These are phyloP conservation scores for Drosophila mimica DNA, from an alignment of 2,888 invertebrate genomes.

Conservation along the genomic window DNA sequence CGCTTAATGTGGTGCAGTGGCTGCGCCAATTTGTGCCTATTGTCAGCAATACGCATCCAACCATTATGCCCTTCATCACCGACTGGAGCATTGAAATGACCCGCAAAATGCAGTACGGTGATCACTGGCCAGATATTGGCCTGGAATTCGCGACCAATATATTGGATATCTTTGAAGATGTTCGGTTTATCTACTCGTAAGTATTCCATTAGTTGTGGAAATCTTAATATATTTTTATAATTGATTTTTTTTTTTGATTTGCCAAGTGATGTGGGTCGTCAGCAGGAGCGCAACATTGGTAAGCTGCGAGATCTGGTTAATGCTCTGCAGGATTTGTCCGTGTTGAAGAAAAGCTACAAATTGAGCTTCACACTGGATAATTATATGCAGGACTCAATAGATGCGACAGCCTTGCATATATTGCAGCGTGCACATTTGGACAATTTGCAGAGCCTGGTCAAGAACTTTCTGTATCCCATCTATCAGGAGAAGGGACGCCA, in stretches of 20 bases:
- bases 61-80: slow-evolving; percentile 81
- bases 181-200: slow-evolving; percentile 83
- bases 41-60: slow-evolving; percentile 82
- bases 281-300: slow-evolving; percentile 82
- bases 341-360: slow-evolving; percentile 83
- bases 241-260: not conserved
- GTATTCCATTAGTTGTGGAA: slow-evolving; percentile 30
- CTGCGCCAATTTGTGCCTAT: slow-evolving; percentile 83
- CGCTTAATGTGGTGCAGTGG: slow-evolving; percentile 84
- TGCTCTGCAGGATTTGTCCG: slow-evolving; percentile 82
- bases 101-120: slow-evolving; percentile 81
- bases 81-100: slow-evolving; percentile 84
- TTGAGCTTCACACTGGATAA: slow-evolving; percentile 83
- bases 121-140: slow-evolving; percentile 85
- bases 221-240: not conserved
- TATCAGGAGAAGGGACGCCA: slow-evolving; percentile 83
- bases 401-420: slow-evolving; percentile 83
- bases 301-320: slow-evolving; percentile 81
- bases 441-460: slow-evolving; percentile 81
- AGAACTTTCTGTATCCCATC: slow-evolving; percentile 84
- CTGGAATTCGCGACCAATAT: slow-evolving; percentile 84
- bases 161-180: slow-evolving; percentile 82
- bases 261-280: slow-evolving; percentile 82
- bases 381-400: slow-evolving; percentile 83
- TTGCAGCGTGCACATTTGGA: slow-evolving; percentile 83